Evolutionary conservation across 2,888 invertebrate genomes (phyloP).

Genomic region (Ichneumoninae sp.): DNA sequence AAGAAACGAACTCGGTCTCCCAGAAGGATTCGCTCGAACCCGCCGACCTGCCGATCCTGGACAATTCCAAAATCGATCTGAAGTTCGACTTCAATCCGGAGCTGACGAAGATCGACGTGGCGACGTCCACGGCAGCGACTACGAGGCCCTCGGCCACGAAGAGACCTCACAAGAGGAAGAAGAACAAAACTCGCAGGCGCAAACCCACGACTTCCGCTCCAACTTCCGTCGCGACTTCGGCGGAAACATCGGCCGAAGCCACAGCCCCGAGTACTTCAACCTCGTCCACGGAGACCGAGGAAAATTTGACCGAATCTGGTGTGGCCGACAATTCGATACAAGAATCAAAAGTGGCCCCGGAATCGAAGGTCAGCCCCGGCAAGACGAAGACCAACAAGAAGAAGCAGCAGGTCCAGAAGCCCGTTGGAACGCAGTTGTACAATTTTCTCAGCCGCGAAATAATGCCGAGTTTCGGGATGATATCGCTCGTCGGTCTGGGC

Average conservation of each 20-base stretch:
- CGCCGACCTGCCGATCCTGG: slow-evolving; percentile 83
- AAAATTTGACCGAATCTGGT: slow-evolving; percentile 59
- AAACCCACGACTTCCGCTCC: slow-evolving; percentile 85
- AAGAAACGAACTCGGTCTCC: slow-evolving; percentile 73
- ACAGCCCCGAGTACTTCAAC: slow-evolving; percentile 45
- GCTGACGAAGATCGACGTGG: slow-evolving; percentile 81
- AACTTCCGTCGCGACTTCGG: slow-evolving; percentile 69
- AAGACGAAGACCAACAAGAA: slow-evolving; percentile 86
- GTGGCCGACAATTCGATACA: slow-evolving; percentile 74
- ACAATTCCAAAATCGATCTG: slow-evolving; percentile 82
- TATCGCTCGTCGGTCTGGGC: slow-evolving; percentile 89
- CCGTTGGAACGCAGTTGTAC: slow-evolving; percentile 90
- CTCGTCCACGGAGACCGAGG: slow-evolving; percentile 29
- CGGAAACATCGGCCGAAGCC: slow-evolving; percentile 47
- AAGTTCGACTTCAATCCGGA: slow-evolving; percentile 80
- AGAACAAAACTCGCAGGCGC: slow-evolving; percentile 86
- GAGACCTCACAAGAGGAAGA: slow-evolving; percentile 85
- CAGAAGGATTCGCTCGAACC: slow-evolving; percentile 84
- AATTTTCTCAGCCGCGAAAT: slow-evolving; percentile 92
- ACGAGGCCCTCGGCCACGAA: slow-evolving; percentile 82
- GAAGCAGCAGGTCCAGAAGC: slow-evolving; percentile 85
- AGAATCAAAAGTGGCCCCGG: slow-evolving; percentile 83
- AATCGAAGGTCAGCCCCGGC: slow-evolving; percentile 77
- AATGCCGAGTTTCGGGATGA: slow-evolving; percentile 92
- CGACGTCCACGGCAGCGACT: slow-evolving; percentile 83